phyloP scores from a whole-genome alignment of 2,113 vertebrate genomes.

The Desmodus rotundus region DNA sequence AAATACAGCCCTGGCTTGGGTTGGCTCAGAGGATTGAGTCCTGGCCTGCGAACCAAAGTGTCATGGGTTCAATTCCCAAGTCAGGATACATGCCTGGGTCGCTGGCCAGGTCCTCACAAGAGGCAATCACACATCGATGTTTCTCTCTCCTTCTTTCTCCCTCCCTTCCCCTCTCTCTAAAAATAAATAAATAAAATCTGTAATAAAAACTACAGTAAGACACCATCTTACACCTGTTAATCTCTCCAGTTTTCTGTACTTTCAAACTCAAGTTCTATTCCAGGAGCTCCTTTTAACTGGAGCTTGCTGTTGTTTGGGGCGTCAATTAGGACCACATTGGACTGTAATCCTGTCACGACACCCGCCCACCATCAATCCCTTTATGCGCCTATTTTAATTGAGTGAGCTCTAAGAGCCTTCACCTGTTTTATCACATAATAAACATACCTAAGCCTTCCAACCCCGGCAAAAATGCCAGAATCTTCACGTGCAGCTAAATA shows the following conservation, averaged over 20 bases:
- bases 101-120: too few relatives aligned
- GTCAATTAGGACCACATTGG: not conserved
- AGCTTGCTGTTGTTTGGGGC: not conserved
- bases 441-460: not conserved
- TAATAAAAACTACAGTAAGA: not conserved
- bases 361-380: not conserved
- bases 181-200: too few relatives aligned
- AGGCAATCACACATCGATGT: too few relatives aligned
- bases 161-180: too few relatives aligned
- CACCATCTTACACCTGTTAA: not conserved
- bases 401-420: too few relatives aligned
- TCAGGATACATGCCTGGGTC: too few relatives aligned
- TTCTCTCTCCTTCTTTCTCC: too few relatives aligned
- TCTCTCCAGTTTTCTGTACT: not conserved
- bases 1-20: not conserved
- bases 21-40: too few relatives aligned
- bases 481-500: not conserved
- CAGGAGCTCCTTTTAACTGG: not conserved
- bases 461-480: not conserved
- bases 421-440: not conserved
- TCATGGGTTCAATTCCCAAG: too few relatives aligned
- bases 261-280: not conserved
- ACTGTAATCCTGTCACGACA: not conserved
- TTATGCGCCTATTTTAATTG: not conserved
- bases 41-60: too few relatives aligned